phyloP scores from a whole-genome alignment of 2,888 invertebrate genomes.

The Drosophila buzzatii region DNA sequence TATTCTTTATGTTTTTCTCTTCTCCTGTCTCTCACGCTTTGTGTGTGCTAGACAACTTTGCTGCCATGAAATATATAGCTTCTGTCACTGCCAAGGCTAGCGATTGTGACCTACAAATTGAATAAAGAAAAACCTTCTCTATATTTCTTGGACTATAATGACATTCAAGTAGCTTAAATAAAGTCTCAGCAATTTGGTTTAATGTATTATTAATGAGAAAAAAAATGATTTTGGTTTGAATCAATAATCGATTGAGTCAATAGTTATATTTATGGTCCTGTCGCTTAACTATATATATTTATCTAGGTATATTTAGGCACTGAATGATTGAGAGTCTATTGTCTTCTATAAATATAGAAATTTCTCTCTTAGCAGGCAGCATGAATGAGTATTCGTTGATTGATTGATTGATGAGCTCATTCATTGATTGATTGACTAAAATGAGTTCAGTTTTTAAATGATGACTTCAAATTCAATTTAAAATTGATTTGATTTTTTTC shows the following conservation, averaged over 20 bases:
- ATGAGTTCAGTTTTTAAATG: not conserved
- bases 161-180: conserved; percentile 19
- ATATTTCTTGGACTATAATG: conserved; percentile 18
- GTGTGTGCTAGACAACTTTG: conserved; percentile 18
- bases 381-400: not conserved
- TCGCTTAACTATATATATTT: not conserved
- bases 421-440: too few species aligned
- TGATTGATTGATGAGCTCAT: not conserved
- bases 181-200: conserved; percentile 1
- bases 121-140: conserved; percentile 1
- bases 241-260: not conserved
- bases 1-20: not conserved
- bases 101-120: conserved; percentile 18
- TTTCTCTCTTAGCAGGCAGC: not conserved
- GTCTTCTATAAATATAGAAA: too few species aligned
- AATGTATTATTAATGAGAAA: conserved; percentile 7
- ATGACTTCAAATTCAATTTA: too few species aligned
- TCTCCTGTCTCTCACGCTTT: not conserved
- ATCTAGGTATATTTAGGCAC: not conserved
- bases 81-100: conserved; percentile 47
- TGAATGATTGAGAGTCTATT: not conserved
- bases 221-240: not conserved
- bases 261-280: not conserved
- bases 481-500: too few species aligned
- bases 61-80: conserved; percentile 38